Percentiles rank a stretch among this genome's conserved stretches.
Conservation (phyloP, 92 coral and sea anemone species). For the Epizoanthus stellaris region DNA sequence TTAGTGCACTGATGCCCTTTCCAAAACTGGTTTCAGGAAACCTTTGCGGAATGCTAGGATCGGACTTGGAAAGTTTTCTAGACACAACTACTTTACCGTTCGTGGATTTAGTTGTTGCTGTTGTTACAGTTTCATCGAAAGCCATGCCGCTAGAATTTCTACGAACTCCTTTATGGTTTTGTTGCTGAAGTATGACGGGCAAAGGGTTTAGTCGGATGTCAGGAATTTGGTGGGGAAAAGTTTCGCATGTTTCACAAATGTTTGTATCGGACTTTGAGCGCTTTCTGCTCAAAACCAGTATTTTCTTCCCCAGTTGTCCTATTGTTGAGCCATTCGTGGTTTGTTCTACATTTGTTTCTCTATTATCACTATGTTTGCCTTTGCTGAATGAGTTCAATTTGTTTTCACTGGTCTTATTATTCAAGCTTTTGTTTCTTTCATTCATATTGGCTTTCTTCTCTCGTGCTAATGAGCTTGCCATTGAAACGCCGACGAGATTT, state of each 20-base stretch:
- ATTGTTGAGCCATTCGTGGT: too few relatives aligned
- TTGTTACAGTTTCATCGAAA: background rate
- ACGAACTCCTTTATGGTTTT: background rate
- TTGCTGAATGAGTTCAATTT: background rate
- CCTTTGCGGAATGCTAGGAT: background rate
- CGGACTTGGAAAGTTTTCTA: constrained; percentile 13
- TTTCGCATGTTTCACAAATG: background rate
- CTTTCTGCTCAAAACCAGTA: background rate
- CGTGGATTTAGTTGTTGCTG: background rate
- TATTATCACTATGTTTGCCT: background rate
- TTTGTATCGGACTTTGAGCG: background rate
- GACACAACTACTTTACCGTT: background rate
- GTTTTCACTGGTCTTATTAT: background rate
- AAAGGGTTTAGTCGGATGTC: background rate
- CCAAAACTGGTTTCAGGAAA: background rate
- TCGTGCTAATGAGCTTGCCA: background rate
- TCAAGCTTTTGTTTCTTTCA: background rate
- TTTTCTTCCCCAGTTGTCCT: background rate
- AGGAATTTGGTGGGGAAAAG: background rate
- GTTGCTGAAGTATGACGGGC: background rate
- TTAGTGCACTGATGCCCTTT: too few relatives aligned
- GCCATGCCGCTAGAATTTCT: background rate
- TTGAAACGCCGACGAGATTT: background rate
- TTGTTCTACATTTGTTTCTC: background rate
- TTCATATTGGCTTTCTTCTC: background rate